A percentile compares a stretch with the other conserved stretches of the same genome.
Conservation (phyloP, 2,888 invertebrate genomes). For the Perdita meconis region DNA sequence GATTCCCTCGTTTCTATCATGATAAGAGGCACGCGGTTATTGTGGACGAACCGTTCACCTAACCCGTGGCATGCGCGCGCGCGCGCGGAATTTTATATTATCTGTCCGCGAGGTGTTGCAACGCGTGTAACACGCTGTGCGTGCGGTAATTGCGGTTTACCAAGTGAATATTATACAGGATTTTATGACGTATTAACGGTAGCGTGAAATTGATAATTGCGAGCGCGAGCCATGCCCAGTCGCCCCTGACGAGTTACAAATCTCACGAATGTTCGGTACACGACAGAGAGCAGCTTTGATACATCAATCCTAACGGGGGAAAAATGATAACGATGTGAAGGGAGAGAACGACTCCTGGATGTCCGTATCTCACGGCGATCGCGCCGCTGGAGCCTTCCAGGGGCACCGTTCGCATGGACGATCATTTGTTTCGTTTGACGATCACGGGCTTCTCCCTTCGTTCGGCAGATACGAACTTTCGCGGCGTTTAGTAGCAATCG, state of each 20-base stretch:
- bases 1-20: constrained; percentile 28
- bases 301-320: constrained; percentile 49
- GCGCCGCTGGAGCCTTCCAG: constrained; percentile 37
- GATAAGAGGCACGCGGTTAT: constrained; percentile 9
- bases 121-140: constrained; percentile 28
- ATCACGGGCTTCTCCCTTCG: constrained; percentile 9
- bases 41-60: constrained; percentile 17
- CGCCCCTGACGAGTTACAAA: constrained; percentile 57
- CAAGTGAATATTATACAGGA: constrained; percentile 49
- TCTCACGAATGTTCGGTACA: constrained; percentile 57
- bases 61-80: not conserved
- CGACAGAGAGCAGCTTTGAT: constrained; percentile 51
- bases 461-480: constrained; percentile 33
- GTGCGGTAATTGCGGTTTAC: constrained; percentile 55
- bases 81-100: constrained; percentile 30
- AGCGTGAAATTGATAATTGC: constrained; percentile 69
- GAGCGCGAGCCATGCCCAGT: constrained; percentile 43
- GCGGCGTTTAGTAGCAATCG: constrained; percentile 56
- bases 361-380: constrained; percentile 51
- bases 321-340: constrained; percentile 59
- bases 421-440: constrained; percentile 60
- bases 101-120: constrained; percentile 1
- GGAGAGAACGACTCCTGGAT: constrained; percentile 56
- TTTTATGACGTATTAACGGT: constrained; percentile 70
- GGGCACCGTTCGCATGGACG: constrained; percentile 35